phyloP scores from a whole-genome alignment of 2,888 invertebrate genomes.

The Pristionchus exspectatus region DNA sequence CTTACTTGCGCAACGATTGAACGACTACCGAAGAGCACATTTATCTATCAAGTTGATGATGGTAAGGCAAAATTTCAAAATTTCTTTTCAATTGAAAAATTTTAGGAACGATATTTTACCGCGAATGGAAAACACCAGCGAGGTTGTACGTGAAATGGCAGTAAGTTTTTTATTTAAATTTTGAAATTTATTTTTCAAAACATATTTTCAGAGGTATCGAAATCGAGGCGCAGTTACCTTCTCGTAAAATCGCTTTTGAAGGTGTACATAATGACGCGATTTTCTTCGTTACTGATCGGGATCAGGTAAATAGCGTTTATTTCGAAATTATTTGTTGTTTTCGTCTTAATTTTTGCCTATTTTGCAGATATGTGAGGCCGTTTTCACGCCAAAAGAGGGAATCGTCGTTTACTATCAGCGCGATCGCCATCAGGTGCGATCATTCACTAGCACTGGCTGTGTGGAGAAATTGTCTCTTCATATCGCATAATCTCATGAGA shows the following conservation, averaged over 20 bases:
- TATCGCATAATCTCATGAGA: too few relatives aligned
- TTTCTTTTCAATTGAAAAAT: background rate
- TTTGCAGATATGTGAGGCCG: background rate
- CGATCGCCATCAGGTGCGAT: background rate
- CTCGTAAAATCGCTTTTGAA: background rate
- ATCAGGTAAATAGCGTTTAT: background rate
- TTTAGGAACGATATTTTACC: background rate
- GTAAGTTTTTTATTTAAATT: background rate
- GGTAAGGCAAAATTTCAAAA: background rate
- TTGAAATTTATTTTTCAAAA: background rate
- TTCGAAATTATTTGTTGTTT: background rate
- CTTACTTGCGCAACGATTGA: background rate
- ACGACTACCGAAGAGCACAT: background rate
- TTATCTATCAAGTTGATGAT: background rate
- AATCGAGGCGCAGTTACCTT: background rate
- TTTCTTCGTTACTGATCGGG: background rate
- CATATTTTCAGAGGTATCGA: background rate
- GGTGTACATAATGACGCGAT: background rate
- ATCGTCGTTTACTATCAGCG: background rate
- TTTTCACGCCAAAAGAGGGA: background rate
- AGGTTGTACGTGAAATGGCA: background rate
- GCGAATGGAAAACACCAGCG: background rate
- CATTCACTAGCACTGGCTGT: too few relatives aligned
- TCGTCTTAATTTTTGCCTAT: too few relatives aligned
- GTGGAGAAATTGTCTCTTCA: too few relatives aligned